A percentile compares a stretch with the other conserved stretches of the same genome.
Evolutionary conservation across 2,113 vertebrate species (phyloP).

Genomic region (Ibidorhyncha struthersii): DNA sequence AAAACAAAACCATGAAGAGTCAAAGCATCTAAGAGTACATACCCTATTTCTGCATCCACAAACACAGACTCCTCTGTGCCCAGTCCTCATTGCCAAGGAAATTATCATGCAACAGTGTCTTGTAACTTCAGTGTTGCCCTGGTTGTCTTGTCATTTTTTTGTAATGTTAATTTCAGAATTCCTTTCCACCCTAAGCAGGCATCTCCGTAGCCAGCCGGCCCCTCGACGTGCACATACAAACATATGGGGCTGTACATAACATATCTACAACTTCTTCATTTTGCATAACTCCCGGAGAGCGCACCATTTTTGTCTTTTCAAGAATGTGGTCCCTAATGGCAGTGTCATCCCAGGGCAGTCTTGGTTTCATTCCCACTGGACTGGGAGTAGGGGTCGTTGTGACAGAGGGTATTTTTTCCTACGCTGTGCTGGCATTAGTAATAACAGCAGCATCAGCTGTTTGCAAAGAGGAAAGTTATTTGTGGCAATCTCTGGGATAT

Average conservation of each 20-base stretch:
- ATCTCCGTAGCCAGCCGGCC: neutral
- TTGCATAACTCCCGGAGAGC: neutral
- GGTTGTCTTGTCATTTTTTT: neutral
- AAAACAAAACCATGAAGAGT: slow-evolving; percentile 3
- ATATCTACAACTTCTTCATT: neutral
- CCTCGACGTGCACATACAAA: neutral
- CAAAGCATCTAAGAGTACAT: neutral
- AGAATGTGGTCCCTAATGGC: neutral
- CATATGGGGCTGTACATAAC: neutral
- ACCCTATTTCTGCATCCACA: neutral
- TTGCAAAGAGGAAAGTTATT: slow-evolving; percentile 1
- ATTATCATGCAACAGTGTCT: neutral
- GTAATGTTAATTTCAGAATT: neutral
- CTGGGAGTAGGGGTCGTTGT: neutral
- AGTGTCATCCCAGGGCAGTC: neutral
- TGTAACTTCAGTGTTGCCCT: neutral
- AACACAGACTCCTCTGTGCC: neutral
- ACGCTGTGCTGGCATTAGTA: neutral
- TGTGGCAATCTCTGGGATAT: neutral
- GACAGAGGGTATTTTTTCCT: neutral
- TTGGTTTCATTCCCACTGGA: neutral
- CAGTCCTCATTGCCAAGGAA: neutral
- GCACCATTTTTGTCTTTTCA: neutral
- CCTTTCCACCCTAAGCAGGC: neutral
- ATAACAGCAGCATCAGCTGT: neutral